Evolutionary conservation across 2,888 invertebrate species (phyloP).

Genomic region (Tiliacea citrago): DNA sequence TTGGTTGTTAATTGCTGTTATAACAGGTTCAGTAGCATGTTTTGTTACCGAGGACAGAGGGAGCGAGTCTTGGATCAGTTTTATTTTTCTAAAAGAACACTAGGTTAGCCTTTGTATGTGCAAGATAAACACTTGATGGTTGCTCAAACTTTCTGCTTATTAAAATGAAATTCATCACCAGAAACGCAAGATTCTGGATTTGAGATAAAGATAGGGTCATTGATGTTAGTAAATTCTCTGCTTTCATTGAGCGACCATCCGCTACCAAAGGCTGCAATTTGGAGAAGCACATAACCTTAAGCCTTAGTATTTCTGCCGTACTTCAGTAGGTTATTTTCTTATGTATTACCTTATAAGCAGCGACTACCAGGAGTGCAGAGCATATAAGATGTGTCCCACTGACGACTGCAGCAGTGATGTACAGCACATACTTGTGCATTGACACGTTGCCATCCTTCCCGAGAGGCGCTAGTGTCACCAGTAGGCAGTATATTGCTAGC

Average conservation of each 20-base stretch:
- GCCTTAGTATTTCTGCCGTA: neutral
- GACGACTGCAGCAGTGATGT: slow-evolving; percentile 79
- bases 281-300: neutral
- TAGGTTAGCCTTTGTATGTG: neutral
- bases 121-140: neutral
- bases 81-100: neutral
- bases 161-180: neutral
- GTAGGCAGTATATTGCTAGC: slow-evolving; percentile 77
- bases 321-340: no score
- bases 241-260: neutral
- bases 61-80: neutral
- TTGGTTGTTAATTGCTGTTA: neutral
- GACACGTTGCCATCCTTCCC: slow-evolving; percentile 78
- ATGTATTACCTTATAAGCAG: slow-evolving; percentile 79
- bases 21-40: neutral
- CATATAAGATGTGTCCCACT: slow-evolving; percentile 81
- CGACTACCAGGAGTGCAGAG: slow-evolving; percentile 82
- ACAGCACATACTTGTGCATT: slow-evolving; percentile 76
- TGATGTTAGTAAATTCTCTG: neutral
- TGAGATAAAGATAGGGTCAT: neutral
- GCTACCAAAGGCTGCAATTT: neutral
- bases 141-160: neutral
- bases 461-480: slow-evolving; percentile 83
- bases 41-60: neutral
- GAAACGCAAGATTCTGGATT: neutral